Percentiles rank a stretch among this genome's conserved stretches.
Evolutionary conservation across 2,888 invertebrate species (phyloP).

Genomic region (Drosophila rellima): DNA sequence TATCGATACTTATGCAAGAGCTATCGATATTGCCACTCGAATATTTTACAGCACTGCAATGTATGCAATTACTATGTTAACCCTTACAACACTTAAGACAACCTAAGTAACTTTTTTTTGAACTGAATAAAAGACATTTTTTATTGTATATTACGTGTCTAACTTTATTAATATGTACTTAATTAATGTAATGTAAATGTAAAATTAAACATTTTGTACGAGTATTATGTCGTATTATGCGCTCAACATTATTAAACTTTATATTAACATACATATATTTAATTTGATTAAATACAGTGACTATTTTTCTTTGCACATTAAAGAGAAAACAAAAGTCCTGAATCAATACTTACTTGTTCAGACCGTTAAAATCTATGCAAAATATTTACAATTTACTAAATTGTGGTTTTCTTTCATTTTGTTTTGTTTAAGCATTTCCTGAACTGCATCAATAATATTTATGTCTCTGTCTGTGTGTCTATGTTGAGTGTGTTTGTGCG

Average conservation of each 20-base stretch:
- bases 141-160: constrained; percentile 35
- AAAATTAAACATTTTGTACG: constrained; percentile 66
- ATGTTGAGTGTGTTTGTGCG: constrained; percentile 29
- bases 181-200: constrained; percentile 38
- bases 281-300: constrained; percentile 81
- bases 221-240: constrained; percentile 59
- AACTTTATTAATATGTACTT: constrained; percentile 59
- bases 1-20: constrained; percentile 24
- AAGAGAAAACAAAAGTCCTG: constrained; percentile 67
- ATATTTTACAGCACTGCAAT: constrained; percentile 17
- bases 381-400: constrained; percentile 76
- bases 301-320: constrained; percentile 78
- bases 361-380: constrained; percentile 58
- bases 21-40: constrained; percentile 24
- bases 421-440: constrained; percentile 44
- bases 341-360: constrained; percentile 55
- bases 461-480: constrained; percentile 15
- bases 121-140: not conserved
- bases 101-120: not conserved
- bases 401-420: constrained; percentile 45
- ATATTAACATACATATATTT: constrained; percentile 71
- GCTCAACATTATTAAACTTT: constrained; percentile 51
- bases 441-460: constrained; percentile 41
- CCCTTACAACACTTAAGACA: not conserved
- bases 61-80: not conserved